Base-by-base conservation (phyloP, 2,113 vertebrate species). In the Cairina moschata region DNA sequence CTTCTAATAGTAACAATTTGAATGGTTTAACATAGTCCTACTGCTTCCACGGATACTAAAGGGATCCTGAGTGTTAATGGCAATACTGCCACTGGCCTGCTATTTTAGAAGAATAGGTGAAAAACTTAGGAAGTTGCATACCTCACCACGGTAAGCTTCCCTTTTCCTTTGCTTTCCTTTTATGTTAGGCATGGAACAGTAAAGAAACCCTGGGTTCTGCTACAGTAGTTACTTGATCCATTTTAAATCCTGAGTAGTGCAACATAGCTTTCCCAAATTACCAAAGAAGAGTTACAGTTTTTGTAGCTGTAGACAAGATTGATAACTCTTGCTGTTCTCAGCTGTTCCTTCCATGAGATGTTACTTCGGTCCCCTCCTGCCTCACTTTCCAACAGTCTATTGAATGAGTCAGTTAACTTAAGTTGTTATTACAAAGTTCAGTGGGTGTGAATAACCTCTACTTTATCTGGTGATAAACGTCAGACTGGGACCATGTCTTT, bases 71-170 rank as follows among this genome's bases (percentile, higher is more conserved):
- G 91, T 96, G 88, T 97, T 96, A 94, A 96, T 96, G 96, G 95
- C 92, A 97, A 9, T 96, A 96, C 93, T 97, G 96, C 93, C 96
- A 96, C 86, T 96, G 96, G 96, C 93, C 95, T 96, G 91, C 95
- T 97, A 96, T 92, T 97, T 97, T 96, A 96, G 95, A 97, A 97
- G 96, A 97, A 96, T 97, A 97, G 96, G 96, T 96, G 95, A 96
- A 94, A 96, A 96, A 91, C 95, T 95, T 97, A 96, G 96, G 69
- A 96, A 96, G 93, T 96, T 96, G 91, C 96, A 96, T 95, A 96
- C 91, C 58, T 94, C 96, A 89, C 67, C 77, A 95, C 93, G 91
- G 92, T 96, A 96, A 97, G 95, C 96, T 95, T 95, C 93, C 82
- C 36, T 91, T 97, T 96, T 96, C 74, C 55, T 92, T 96, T 93